Conservation (phyloP, 2,888 invertebrate genomes). For the Himalopsyche kuldschensis region DNA sequence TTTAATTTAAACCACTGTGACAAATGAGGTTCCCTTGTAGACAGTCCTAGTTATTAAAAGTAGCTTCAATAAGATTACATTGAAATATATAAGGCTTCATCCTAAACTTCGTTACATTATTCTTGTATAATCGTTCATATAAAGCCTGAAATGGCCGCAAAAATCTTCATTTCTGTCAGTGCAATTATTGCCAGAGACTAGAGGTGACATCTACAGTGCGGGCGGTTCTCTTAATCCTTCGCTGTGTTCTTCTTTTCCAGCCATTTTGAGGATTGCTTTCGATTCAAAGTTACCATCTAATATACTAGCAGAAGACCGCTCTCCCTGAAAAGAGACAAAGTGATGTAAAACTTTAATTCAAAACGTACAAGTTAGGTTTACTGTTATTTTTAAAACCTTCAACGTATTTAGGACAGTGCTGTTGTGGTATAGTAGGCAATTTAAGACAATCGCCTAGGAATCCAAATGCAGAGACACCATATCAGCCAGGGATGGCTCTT, state of each 20-base stretch:
- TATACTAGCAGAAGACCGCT: slow-evolving; percentile 61
- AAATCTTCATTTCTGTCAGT: background rate
- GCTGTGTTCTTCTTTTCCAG: slow-evolving; percentile 79
- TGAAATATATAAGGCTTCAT: too few species aligned
- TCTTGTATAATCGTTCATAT: background rate
- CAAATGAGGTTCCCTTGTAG: too few species aligned
- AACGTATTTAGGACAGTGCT: background rate
- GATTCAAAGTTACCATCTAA: slow-evolving; percentile 78
- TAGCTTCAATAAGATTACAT: too few species aligned
- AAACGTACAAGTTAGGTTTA: background rate
- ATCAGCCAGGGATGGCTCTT: too few species aligned
- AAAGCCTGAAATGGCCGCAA: background rate
- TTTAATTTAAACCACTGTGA: too few species aligned
- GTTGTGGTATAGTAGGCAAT: background rate
- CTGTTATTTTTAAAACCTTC: slow-evolving; percentile 8
- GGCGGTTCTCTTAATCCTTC: slow-evolving; percentile 73
- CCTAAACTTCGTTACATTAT: too few species aligned
- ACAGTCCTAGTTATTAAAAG: too few species aligned
- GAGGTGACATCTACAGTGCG: background rate
- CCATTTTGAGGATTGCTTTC: slow-evolving; percentile 81
- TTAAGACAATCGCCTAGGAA: background rate
- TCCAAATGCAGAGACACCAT: too few species aligned
- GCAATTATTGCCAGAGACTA: background rate
- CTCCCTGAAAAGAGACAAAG: slow-evolving; percentile 48
- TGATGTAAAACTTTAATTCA: background rate